Evolutionary conservation across 2,113 vertebrate genomes (phyloP), one percentile per base, ranked within the genome.

Genomic region (Cardinalis cardinalis): DNA sequence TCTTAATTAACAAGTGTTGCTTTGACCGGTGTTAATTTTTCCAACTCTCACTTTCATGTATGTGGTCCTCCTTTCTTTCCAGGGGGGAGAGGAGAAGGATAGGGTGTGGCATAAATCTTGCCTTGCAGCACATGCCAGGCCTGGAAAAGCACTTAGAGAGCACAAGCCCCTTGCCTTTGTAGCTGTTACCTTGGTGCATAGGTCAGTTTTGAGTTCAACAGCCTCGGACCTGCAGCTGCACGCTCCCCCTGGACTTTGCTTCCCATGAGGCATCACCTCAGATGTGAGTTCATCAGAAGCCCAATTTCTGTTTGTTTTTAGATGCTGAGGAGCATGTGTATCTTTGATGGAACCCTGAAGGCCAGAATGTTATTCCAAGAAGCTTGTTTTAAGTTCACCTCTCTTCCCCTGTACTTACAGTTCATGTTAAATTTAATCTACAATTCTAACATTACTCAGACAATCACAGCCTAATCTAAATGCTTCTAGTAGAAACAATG

Each of bases 181-280:
- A 83, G 64, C 40, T 63, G 66, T 43, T 79, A 95, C 89, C 78
- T 90, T 80, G 69, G 66, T 86, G 73, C 69, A 56, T 3, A 84
- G 92, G 91, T 94, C 93, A 96, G 84, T 88, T 69, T 93, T 71
- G 56, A 93, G 91, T 66, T 93, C 92, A 84, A 5, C 48, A 75
- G 87, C 76, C 93, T 84, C 75, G 95, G 95, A 96, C 93, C 92
- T 70, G 40, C 58, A 93, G 79, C 79, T 93, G 63, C 53, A 75
- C 1, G 2, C 64, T 58, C 70, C 75, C 76, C 59, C 48, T 89
- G 73, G 48, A 60, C 34, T 80, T 59, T 28, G 18, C 12, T 88
- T 91, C 94, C 82, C 69, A 32, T 55, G 77, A 84, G 87, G 53
- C 21, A 52, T 8, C 74, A 89, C 84, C 80, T 63, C 12, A 2